Conservation (phyloP, 2,797 vertebrate species). For the Dendrocincla tyrannina region DNA sequence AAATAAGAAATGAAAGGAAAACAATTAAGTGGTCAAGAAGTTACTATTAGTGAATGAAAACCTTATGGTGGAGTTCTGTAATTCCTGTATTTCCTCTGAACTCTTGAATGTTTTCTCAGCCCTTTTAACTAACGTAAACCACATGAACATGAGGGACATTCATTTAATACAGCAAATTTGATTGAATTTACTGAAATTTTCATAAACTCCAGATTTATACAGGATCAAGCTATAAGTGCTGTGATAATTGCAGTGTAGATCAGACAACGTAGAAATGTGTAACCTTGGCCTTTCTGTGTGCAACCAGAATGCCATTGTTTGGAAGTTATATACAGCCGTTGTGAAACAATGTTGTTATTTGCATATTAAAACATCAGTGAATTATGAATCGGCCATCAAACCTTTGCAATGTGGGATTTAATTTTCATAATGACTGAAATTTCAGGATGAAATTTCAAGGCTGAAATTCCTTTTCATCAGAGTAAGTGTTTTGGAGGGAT, state of each 20-base stretch:
- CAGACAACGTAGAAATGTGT: background rate
- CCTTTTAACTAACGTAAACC: background rate
- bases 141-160: background rate
- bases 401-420: background rate
- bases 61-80: background rate
- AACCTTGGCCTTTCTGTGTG: background rate
- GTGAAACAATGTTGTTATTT: background rate
- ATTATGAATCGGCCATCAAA: background rate
- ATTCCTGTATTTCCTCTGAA: background rate
- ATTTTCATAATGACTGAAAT: background rate
- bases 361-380: background rate
- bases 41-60: slow-evolving; percentile 22
- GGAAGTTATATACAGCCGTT: background rate
- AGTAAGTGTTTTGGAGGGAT: background rate
- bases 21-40: background rate
- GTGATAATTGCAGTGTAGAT: background rate
- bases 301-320: background rate
- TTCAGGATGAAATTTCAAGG: background rate
- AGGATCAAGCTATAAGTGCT: background rate
- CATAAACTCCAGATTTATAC: background rate
- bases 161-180: background rate
- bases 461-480: background rate
- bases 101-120: slow-evolving; percentile 10
- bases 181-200: background rate
- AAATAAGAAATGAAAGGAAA: background rate